Conservation (phyloP, 2,888 invertebrate species). For the Melieria omissa region DNA sequence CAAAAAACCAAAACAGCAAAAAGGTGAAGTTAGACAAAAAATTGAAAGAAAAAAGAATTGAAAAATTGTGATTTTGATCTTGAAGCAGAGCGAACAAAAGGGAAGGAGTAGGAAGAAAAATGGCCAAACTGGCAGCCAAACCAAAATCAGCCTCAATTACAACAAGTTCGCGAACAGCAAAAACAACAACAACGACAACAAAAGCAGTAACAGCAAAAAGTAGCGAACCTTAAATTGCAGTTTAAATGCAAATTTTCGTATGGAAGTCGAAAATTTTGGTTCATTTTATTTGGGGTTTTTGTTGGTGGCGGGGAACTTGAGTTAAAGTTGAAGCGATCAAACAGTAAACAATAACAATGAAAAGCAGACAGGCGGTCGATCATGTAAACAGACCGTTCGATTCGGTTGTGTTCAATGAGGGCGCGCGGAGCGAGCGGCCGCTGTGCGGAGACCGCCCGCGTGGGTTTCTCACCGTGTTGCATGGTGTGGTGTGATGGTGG, state of each 20-base stretch:
- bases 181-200: conserved; percentile 7
- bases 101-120: neutral
- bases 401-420: conserved; percentile 4
- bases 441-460: conserved; percentile 24
- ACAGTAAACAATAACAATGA: neutral
- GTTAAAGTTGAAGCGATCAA: neutral
- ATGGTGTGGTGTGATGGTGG: neutral
- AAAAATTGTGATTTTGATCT: conserved; percentile 29
- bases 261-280: neutral
- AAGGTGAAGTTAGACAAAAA: neutral
- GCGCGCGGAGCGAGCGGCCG: conserved; percentile 4
- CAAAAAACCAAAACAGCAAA: conserved; percentile 3
- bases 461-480: conserved; percentile 21
- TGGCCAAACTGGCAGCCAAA: neutral
- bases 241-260: conserved; percentile 11
- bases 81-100: conserved; percentile 6
- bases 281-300: neutral
- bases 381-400: conserved; percentile 2
- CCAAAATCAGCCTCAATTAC: neutral
- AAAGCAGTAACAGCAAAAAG: neutral
- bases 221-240: neutral
- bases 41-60: neutral
- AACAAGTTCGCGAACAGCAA: neutral
- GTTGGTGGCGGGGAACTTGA: too few species aligned
- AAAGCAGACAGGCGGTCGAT: neutral